Base-by-base conservation (phyloP, 2,113 vertebrate species). In the Marmota flaviventris region DNA sequence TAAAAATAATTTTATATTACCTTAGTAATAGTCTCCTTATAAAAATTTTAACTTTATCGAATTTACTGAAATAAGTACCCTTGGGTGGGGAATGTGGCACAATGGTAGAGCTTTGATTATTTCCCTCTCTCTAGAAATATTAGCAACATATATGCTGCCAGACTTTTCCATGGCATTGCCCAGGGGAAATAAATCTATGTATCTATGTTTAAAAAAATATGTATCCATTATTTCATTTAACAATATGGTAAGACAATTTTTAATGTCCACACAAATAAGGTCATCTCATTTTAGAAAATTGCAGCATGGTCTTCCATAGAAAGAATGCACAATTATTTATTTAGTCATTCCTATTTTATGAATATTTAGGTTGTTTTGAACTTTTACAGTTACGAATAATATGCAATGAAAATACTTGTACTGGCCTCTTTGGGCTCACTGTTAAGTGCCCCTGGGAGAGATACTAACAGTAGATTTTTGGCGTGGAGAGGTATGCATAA, bases 311-410 rank as follows among this genome's bases (percentile, higher is more conserved):
- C 12, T 72, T 85, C 29, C 22, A 34, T 42, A 70, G 20, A 89
- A 95, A 85, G 20, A 22, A 37, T 73, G 1, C 10, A 78, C 25
- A 73, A 56, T 85, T 76, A 79, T 70, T 58, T 89, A 53, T 56
- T 87, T 96, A 91, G 58, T 34, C 27, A 45, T 93, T 91, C 25
- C 4, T 81, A 18, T 87, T 93, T 93, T 92, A 77, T 70, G 32
- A 91, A 45, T 92, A 90, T 83, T 56, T 83, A 87, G 39, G n/a
- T 82, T 51, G 25, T 37, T 90, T 73, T 51, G 32, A 87, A 48
- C 24, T 87, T 97, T 90, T 94, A 61, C 9, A 87, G 27, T 88
- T 92, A 63, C 29, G 76, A 86, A 93, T 92, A 88, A 85, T 13
- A 63, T 20, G 24, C 2, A 34, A 2, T 91, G 37, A 81, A 67